Evolutionary conservation across 1,140 invertebrate genomes (phyloP), one percentile per base, ranked within the genome.

Genomic region (Drosophila sproati): DNA sequence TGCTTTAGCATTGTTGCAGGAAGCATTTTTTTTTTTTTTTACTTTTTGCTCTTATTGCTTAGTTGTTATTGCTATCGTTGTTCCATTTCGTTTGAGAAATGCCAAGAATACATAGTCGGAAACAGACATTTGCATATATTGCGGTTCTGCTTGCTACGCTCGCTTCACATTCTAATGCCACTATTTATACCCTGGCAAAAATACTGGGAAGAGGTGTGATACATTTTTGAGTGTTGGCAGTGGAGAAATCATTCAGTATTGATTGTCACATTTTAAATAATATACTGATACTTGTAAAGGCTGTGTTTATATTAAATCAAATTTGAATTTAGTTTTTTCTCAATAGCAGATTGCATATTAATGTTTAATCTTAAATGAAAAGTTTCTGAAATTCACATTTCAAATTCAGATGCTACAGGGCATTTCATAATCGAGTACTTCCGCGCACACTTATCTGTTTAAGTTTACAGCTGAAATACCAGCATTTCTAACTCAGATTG

Each of bases 71-170:
- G 67, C 34, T 70, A 5, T 51, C 52, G 52, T 78, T 78, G 76
- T 78, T 76, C 61, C 73, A 48, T 67, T 78, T 76, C 68, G 73
- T 76, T 72, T 71, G 54, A 67, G 50, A 64, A 68, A 76, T 62
- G 56, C 61, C 47, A 72, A 64, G 71, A 74, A 73, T 75, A 60
- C 59, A 75, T 63, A 62, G 66, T 70, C 71, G 78, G 78, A 80
- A 80, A 80, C 71, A 56, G 71, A 74, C 66, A 80, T 80, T 80
- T 80, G 78, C 78, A 80, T 80, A 80, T 77, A 77, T 74, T 77
- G 78, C 72, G 78, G 70, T 80, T 54, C 68, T 69, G 62, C 60
- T 77, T 73, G 37, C 66, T 63, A 47, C 47, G 69, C 48, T 74
- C 48, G 48, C 66, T 76, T 61, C 57, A 12, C 51, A 73, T 32